A percentile compares a stretch with the other conserved stretches of the same genome.
These are phyloP conservation scores for Ormyrus pomaceus DNA, from an alignment of 2,888 invertebrate species.

Conservation along the genomic window DNA sequence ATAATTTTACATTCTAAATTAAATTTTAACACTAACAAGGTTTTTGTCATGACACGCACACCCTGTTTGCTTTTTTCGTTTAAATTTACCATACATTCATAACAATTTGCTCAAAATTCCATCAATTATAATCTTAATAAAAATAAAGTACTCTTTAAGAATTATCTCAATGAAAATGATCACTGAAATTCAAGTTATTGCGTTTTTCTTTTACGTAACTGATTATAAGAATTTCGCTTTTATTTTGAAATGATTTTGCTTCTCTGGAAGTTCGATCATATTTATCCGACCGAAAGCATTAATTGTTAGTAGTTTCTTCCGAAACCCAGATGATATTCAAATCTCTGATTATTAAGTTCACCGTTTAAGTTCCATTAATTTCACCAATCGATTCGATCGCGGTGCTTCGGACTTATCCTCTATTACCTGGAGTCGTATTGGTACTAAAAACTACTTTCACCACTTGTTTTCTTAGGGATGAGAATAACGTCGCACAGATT, in stretches of 20 bases:
- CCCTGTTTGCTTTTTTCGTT: constrained; percentile 49
- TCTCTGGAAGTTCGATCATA: constrained; percentile 48
- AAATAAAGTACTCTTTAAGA: constrained; percentile 57
- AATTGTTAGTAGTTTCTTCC: constrained; percentile 34
- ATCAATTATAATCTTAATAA: constrained; percentile 54
- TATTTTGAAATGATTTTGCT: constrained; percentile 43
- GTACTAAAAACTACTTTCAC: constrained; percentile 50
- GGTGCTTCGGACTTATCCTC: constrained; percentile 42
- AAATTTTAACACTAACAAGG: constrained; percentile 41
- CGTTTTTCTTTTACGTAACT: constrained; percentile 40
- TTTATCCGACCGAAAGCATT: constrained; percentile 34
- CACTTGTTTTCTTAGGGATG: constrained; percentile 22
- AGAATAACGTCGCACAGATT: constrained; percentile 45
- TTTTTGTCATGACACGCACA: constrained; percentile 20
- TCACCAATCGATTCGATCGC: constrained; percentile 44
- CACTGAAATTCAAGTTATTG: constrained; percentile 53
- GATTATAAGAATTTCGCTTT: constrained; percentile 46
- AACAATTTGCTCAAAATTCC: constrained; percentile 51
- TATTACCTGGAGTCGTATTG: constrained; percentile 39
- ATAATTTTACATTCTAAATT: constrained; percentile 51
- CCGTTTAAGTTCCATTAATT: constrained; percentile 35
- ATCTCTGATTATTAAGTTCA: constrained; percentile 45
- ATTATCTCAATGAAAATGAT: constrained; percentile 52
- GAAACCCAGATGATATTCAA: constrained; percentile 46
- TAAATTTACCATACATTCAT: constrained; percentile 47